Conservation (phyloP, 1,140 invertebrate genomes). For the Atta cephalotes region DNA sequence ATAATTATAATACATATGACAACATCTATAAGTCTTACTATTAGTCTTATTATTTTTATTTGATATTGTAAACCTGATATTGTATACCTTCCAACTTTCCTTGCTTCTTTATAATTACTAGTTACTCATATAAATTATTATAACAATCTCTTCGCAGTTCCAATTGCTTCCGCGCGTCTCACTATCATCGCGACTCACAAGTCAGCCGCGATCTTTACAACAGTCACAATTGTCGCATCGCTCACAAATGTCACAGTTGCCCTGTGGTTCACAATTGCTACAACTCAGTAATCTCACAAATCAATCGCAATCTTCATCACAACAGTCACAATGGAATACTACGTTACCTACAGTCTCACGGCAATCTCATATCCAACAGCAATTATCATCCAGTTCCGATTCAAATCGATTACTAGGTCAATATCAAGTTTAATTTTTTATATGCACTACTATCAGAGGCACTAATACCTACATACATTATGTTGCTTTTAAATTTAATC, state of each 20-base stretch:
- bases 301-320: too few relatives aligned
- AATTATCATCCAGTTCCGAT: neutral
- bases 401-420: neutral
- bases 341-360: too few relatives aligned
- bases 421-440: neutral
- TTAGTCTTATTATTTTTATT: neutral
- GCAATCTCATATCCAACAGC: neutral
- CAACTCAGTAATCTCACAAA: too few relatives aligned
- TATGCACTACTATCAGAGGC: neutral
- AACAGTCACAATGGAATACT: too few relatives aligned
- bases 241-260: neutral
- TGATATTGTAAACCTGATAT: neutral
- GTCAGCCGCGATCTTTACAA: neutral
- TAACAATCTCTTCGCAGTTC: neutral
- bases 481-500: neutral
- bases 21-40: neutral
- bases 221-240: neutral
- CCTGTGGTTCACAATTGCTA: too few relatives aligned
- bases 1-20: neutral
- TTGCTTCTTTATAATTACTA: neutral
- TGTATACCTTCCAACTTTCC: neutral
- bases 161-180: neutral
- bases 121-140: neutral
- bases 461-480: neutral
- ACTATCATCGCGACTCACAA: neutral